These are phyloP conservation scores for Nemapogon koenigi DNA, from an alignment of 2,888 invertebrate species.

Conservation along the genomic window DNA sequence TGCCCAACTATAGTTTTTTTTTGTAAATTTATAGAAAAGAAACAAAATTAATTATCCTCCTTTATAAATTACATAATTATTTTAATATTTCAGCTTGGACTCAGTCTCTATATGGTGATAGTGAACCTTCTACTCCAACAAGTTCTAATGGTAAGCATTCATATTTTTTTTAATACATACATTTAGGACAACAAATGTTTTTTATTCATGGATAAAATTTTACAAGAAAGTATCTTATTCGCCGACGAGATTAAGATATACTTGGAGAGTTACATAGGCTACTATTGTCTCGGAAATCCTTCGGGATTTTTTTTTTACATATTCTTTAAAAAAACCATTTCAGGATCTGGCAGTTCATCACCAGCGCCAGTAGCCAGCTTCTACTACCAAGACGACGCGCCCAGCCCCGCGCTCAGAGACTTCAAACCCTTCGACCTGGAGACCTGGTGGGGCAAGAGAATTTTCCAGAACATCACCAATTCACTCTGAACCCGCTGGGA, in stretches of 20 bases:
- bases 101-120: slow-evolving; percentile 64
- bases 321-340: slow-evolving; percentile 25
- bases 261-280: too few relatives aligned
- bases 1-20: too few relatives aligned
- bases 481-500: slow-evolving; percentile 60
- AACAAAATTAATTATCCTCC: too few relatives aligned
- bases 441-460: slow-evolving; percentile 88
- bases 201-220: too few relatives aligned
- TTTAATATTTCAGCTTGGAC: slow-evolving; percentile 68
- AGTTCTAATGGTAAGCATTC: slow-evolving; percentile 44
- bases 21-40: too few relatives aligned
- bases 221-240: too few relatives aligned
- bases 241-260: too few relatives aligned
- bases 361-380: slow-evolving; percentile 55
- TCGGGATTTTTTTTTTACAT: too few relatives aligned
- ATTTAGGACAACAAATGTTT: too few relatives aligned
- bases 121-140: slow-evolving; percentile 61
- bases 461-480: slow-evolving; percentile 85
- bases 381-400: slow-evolving; percentile 77
- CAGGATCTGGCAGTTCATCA: slow-evolving; percentile 50
- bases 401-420: slow-evolving; percentile 73
- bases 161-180: too few relatives aligned
- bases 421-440: slow-evolving; percentile 91
- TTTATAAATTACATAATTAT: not conserved
- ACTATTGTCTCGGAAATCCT: too few relatives aligned